phyloP scores from a whole-genome alignment of 1,140 invertebrate genomes.

The Daktulosphaira vitifoliae region DNA sequence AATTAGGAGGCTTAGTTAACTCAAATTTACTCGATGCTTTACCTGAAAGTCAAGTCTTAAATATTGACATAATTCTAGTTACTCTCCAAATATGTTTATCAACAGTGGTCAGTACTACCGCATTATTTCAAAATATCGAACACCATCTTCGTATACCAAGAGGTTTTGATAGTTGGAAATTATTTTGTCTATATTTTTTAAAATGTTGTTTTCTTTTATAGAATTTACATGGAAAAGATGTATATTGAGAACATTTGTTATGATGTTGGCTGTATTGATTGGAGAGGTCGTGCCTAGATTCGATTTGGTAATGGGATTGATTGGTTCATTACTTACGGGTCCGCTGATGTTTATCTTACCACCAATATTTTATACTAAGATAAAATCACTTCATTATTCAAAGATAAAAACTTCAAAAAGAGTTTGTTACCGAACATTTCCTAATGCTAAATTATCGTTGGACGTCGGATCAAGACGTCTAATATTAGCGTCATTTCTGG shows the following conservation, averaged over 20 bases:
- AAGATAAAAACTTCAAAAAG: not conserved
- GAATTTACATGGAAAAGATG: constrained; percentile 71
- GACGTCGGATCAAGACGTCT: constrained; percentile 8
- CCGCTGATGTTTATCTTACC: constrained; percentile 78
- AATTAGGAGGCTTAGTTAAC: constrained; percentile 50
- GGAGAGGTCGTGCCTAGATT: constrained; percentile 77
- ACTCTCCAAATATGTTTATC: constrained; percentile 66
- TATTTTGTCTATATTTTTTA: not conserved
- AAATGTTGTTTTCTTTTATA: constrained; percentile 42
- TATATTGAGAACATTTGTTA: constrained; percentile 58
- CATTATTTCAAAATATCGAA: constrained; percentile 65
- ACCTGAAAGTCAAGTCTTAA: constrained; percentile 44
- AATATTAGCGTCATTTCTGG: not conserved
- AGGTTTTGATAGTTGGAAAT: constrained; percentile 42
- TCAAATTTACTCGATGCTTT: constrained; percentile 52
- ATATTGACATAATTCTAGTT: constrained; percentile 55
- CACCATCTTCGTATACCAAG: constrained; percentile 51
- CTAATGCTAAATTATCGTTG: not conserved
- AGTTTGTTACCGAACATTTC: constrained; percentile 20
- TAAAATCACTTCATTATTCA: constrained; percentile 46
- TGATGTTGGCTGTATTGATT: constrained; percentile 62
- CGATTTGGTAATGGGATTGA: constrained; percentile 77
- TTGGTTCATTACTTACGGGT: constrained; percentile 74
- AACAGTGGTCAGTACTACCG: constrained; percentile 61
- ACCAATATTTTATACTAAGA: constrained; percentile 65